These are phyloP conservation scores for Cyrtonyx montezumae DNA, from an alignment of 2,113 vertebrate species.

Conservation along the genomic window DNA sequence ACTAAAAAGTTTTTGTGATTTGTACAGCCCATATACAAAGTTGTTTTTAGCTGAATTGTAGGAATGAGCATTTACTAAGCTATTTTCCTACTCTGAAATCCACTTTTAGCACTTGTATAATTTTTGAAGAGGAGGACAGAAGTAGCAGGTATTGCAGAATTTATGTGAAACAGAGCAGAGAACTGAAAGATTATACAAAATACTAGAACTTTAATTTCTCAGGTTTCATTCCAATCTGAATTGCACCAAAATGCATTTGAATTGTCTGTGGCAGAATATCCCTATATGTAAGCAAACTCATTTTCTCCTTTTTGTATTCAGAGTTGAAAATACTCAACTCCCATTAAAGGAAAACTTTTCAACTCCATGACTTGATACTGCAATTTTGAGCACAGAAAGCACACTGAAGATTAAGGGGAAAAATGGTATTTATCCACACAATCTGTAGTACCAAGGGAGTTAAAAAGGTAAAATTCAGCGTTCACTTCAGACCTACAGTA, in stretches of 20 bases:
- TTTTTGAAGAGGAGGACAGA: not conserved
- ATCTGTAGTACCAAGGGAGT: not conserved
- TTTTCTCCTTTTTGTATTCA: not conserved
- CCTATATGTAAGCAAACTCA: not conserved
- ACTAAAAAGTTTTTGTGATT: not conserved
- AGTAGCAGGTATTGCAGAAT: not conserved
- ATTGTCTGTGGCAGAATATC: not conserved
- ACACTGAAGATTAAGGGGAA: not conserved
- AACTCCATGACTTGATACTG: not conserved
- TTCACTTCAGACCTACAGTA: not conserved
- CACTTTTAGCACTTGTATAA: not conserved
- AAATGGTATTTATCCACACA: not conserved
- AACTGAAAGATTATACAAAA: not conserved
- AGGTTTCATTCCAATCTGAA: not conserved
- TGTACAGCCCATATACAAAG: not conserved
- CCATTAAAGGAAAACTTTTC: not conserved
- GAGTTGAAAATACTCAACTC: not conserved
- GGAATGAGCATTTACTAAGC: not conserved
- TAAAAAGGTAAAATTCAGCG: not conserved
- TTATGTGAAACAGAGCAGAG: not conserved
- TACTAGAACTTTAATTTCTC: not conserved
- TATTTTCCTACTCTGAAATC: not conserved
- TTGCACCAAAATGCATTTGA: not conserved
- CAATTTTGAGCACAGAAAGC: not conserved
- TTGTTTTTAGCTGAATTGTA: not conserved